These are phyloP conservation scores for Poeciliopsis retropinna DNA, from an alignment of 2,113 vertebrate genomes.

Conservation along the genomic window DNA sequence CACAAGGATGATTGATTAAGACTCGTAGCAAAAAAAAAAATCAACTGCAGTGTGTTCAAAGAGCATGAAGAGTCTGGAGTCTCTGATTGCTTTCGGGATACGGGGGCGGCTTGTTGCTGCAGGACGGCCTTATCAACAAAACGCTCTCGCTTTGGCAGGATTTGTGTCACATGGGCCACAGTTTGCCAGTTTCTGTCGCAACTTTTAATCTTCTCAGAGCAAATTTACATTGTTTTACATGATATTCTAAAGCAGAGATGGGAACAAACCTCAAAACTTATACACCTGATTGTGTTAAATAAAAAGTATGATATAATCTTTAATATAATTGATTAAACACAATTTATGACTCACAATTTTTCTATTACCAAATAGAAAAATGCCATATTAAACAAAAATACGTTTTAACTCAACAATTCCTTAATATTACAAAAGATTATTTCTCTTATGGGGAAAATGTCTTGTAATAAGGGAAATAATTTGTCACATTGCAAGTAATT, in stretches of 20 bases:
- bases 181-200: slow-evolving; percentile 14
- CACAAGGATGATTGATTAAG: slow-evolving; percentile 52
- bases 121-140: slow-evolving; percentile 30
- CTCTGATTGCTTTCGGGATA: slow-evolving; percentile 28
- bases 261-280: not conserved
- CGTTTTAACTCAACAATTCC: too few species aligned
- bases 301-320: too few species aligned
- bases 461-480: too few species aligned
- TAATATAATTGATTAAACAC: too few species aligned
- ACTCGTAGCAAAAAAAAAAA: slow-evolving; percentile 12
- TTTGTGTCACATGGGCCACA: slow-evolving; percentile 15
- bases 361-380: too few species aligned
- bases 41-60: slow-evolving; percentile 38
- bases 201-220: slow-evolving; percentile 20
- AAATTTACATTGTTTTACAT: not conserved
- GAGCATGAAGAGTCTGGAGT: slow-evolving; percentile 42
- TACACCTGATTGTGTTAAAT: too few species aligned
- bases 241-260: not conserved
- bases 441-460: too few species aligned
- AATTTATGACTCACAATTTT: too few species aligned
- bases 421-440: too few species aligned
- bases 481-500: too few species aligned
- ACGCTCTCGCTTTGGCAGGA: slow-evolving; percentile 45
- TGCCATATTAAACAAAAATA: too few species aligned
- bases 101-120: not conserved